phyloP scores from a whole-genome alignment of 2,113 vertebrate genomes.

The Pseudopodoces humilis region DNA sequence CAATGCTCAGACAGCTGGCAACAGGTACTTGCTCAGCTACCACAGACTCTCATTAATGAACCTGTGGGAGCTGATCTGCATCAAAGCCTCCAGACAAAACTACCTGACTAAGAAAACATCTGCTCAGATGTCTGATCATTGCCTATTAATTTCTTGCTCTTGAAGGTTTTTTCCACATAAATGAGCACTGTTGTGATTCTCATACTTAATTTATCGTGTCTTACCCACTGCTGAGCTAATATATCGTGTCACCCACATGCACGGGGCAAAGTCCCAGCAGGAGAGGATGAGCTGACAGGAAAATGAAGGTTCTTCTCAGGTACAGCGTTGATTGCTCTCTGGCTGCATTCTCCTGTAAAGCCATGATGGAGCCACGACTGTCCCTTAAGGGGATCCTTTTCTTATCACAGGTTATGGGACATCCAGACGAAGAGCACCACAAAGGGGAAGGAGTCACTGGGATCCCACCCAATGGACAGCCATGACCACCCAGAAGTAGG shows the following conservation, averaged over 20 bases:
- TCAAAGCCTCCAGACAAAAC: not conserved
- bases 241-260: not conserved
- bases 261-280: not conserved
- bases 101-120: not conserved
- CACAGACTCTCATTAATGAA: not conserved
- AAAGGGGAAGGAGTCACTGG: not conserved
- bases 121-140: not conserved
- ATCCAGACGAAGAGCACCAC: not conserved
- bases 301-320: not conserved
- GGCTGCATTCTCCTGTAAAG: not conserved
- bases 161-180: not conserved
- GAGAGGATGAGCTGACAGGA: not conserved
- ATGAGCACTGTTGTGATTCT: not conserved
- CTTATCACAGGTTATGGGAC: not conserved
- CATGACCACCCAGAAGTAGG: not conserved
- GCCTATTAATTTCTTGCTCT: not conserved
- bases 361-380: not conserved
- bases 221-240: not conserved
- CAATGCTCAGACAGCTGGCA: not conserved
- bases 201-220: not conserved
- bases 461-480: not conserved
- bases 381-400: not conserved
- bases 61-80: not conserved
- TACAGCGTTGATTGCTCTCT: not conserved
- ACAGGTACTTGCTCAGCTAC: not conserved